Conservation (phyloP, 2,888 invertebrate species). For the Aleiodes leptofemur region DNA sequence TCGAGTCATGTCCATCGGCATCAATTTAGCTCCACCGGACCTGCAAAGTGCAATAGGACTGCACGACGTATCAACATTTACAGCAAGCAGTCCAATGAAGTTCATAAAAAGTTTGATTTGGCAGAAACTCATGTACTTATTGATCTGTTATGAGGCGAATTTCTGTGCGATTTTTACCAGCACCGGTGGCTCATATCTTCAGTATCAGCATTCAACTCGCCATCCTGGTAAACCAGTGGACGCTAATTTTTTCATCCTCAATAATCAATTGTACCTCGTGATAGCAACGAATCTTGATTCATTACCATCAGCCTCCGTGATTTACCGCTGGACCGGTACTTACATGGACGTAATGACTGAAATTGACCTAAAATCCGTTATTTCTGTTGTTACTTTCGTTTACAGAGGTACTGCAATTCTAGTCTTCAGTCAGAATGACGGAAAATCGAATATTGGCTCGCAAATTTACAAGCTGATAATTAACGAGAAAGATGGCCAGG, state of each 20-base stretch:
- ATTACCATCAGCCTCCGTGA: conserved; percentile 59
- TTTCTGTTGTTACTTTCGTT: conserved; percentile 62
- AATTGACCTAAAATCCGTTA: conserved; percentile 58
- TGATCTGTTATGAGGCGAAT: conserved; percentile 59
- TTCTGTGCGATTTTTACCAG: conserved; percentile 59
- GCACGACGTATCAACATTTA: not conserved
- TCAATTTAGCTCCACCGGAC: conserved; percentile 8
- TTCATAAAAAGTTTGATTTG: conserved; percentile 58
- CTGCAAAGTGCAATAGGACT: not conserved
- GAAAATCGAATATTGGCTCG: conserved; percentile 50
- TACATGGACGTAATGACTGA: conserved; percentile 63
- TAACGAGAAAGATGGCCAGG: conserved; percentile 40
- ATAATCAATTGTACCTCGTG: conserved; percentile 61
- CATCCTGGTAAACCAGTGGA: conserved; percentile 56
- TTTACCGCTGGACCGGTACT: conserved; percentile 66
- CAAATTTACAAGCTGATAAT: conserved; percentile 60
- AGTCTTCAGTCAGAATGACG: conserved; percentile 57
- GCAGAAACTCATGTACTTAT: conserved; percentile 58
- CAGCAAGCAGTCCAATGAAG: not conserved
- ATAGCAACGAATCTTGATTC: conserved; percentile 58
- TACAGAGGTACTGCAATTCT: conserved; percentile 60
- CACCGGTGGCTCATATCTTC: conserved; percentile 48
- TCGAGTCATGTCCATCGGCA: conserved; percentile 51
- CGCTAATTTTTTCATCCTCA: conserved; percentile 61
- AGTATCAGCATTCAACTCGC: conserved; percentile 56